These are phyloP conservation scores for Ctenosaura bakeri DNA, from an alignment of 2,797 vertebrate genomes.

Conservation along the genomic window DNA sequence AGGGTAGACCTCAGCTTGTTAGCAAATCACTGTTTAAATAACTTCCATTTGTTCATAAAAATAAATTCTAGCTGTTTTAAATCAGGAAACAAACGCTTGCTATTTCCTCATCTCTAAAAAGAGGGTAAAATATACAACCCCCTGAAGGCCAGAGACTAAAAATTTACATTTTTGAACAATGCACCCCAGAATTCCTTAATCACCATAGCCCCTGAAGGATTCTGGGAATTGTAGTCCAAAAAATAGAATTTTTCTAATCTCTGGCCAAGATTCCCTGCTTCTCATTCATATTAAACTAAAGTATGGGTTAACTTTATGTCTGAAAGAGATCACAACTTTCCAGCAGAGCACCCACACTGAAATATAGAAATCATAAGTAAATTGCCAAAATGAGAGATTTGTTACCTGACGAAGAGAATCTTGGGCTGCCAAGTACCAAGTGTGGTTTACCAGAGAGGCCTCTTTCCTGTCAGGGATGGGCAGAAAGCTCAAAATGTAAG, in stretches of 20 bases:
- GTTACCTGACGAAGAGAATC: conserved; percentile 85
- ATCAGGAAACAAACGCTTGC: neutral
- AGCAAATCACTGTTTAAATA: neutral
- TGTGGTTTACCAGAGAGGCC: conserved; percentile 85
- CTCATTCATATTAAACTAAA: neutral
- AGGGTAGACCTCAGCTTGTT: no score
- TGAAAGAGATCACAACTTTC: neutral
- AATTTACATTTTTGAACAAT: no score
- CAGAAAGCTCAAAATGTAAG: conserved; percentile 88
- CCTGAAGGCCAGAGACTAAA: no score
- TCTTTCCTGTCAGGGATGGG: conserved; percentile 87
- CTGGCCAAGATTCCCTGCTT: neutral
- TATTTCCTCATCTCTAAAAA: neutral
- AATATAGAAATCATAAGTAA: neutral
- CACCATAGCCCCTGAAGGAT: no score
- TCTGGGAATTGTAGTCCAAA: no score
- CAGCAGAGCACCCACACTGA: neutral
- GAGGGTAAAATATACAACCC: neutral
- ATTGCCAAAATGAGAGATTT: neutral
- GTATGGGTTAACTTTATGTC: neutral
- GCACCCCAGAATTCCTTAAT: no score
- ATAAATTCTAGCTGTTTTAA: neutral
- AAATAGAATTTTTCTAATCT: no score
- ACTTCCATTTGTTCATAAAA: neutral
- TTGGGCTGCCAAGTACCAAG: conserved; percentile 88